Conservation (phyloP, 1,140 invertebrate genomes). For the Neomicropteryx cornuta region DNA sequence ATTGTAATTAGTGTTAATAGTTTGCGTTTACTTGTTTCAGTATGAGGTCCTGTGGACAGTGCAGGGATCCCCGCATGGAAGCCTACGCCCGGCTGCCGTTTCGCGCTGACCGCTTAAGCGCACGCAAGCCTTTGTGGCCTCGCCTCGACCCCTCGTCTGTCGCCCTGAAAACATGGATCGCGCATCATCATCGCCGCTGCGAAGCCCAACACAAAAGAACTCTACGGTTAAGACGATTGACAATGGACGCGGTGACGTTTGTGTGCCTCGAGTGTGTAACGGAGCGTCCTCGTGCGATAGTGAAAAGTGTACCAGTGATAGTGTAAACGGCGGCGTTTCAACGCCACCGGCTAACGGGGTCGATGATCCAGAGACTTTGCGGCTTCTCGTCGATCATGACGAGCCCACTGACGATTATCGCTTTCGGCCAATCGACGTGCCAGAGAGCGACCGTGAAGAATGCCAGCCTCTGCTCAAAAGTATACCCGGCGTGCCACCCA, state of each 20-base stretch:
- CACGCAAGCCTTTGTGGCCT: conserved; percentile 21
- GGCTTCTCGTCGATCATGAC: conserved; percentile 24
- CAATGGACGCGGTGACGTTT: conserved; percentile 34
- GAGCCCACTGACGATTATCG: too few relatives aligned
- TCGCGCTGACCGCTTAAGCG: conserved; percentile 8
- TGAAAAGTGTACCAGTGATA: too few relatives aligned
- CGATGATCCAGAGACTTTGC: conserved; percentile 27
- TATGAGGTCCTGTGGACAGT: conserved; percentile 34
- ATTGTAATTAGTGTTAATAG: too few relatives aligned
- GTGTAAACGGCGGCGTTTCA: conserved; percentile 24
- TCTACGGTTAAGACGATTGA: conserved; percentile 26
- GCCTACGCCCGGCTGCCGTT: conserved; percentile 28
- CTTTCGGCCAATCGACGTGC: conserved; percentile 27
- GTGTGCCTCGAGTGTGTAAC: too few relatives aligned
- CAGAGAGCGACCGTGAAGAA: too few relatives aligned
- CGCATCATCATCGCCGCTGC: conserved; percentile 28
- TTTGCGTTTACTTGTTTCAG: conserved; percentile 18
- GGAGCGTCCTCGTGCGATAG: too few relatives aligned
- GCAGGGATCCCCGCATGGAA: conserved; percentile 31
- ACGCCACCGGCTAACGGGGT: conserved; percentile 23
- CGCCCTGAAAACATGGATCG: conserved; percentile 34
- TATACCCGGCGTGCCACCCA: too few relatives aligned
- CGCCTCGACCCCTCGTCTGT: conserved; percentile 28
- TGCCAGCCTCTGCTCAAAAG: too few relatives aligned
- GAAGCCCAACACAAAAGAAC: conserved; percentile 23